Evolutionary conservation across 2,888 invertebrate genomes (phyloP).

Genomic region (Lathronympha strigana): DNA sequence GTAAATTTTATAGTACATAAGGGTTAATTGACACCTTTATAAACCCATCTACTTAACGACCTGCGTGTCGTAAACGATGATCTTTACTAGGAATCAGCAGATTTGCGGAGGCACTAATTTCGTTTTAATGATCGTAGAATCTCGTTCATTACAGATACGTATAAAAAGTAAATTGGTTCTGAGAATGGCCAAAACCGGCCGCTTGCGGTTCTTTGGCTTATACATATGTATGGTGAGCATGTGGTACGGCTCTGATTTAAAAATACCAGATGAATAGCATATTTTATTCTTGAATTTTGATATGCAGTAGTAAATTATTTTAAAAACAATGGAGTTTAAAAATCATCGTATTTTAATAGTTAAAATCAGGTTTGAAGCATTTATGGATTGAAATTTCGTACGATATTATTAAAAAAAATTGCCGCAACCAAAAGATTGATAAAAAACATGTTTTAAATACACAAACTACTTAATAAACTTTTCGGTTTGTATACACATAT

Average conservation of each 20-base stretch:
- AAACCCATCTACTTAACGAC: constrained; percentile 16
- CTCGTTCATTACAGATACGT: constrained; percentile 24
- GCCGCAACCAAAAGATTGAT: no score
- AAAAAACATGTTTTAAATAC: no score
- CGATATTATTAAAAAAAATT: no score
- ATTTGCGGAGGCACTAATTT: constrained; percentile 39
- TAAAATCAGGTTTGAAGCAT: no score
- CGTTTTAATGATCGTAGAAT: constrained; percentile 37
- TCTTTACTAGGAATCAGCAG: constrained; percentile 26
- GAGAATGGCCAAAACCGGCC: constrained; percentile 48
- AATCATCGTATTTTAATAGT: no score
- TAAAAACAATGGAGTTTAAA: neutral
- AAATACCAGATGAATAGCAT: constrained; percentile 10
- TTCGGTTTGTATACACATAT: no score
- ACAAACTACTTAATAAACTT: no score
- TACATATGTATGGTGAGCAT: constrained; percentile 25
- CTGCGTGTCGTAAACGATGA: constrained; percentile 29
- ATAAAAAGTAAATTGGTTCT: constrained; percentile 65
- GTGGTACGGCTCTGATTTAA: constrained; percentile 12
- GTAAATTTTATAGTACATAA: neutral
- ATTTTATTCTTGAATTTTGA: neutral
- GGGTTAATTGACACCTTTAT: constrained; percentile 21
- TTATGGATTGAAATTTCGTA: no score
- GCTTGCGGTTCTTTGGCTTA: constrained; percentile 38
- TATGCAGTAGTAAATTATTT: neutral